A percentile compares a stretch with the other conserved stretches of the same genome.
phyloP scores from a whole-genome alignment of 2,888 invertebrate species.

The Alentia gelatinosa region DNA sequence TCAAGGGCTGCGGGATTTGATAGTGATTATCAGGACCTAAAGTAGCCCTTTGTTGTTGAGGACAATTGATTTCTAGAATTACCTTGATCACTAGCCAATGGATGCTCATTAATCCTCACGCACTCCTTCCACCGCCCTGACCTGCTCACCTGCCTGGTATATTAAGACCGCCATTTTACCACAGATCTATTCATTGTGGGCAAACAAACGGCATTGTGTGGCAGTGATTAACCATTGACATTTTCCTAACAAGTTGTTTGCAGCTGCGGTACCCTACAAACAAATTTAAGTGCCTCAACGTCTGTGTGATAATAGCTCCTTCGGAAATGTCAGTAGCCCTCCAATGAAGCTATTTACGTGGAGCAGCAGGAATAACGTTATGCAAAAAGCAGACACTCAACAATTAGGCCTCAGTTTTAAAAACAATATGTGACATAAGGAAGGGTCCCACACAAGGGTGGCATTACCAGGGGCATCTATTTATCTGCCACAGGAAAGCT shows the following conservation, averaged over 20 bases:
- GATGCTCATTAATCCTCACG: neutral
- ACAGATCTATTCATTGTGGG: neutral
- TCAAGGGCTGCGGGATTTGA: too few relatives aligned
- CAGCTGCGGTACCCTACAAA: neutral
- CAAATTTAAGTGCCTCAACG: neutral
- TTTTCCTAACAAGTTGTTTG: neutral
- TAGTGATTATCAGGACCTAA: neutral
- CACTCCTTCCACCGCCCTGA: neutral
- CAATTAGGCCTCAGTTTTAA: too few relatives aligned
- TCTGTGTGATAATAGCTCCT: too few relatives aligned
- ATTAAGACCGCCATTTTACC: neutral
- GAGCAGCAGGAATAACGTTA: too few relatives aligned
- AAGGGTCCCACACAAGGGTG: too few relatives aligned
- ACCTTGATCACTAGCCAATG: neutral
- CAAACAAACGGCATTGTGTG: neutral
- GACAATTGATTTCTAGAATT: neutral
- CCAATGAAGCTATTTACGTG: too few relatives aligned
- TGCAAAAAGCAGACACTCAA: too few relatives aligned
- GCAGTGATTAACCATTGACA: neutral
- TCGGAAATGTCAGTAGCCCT: too few relatives aligned
- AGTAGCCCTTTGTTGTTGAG: neutral
- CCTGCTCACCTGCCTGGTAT: neutral
- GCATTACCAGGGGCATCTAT: too few relatives aligned
- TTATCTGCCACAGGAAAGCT: too few relatives aligned
- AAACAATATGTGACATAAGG: too few relatives aligned